Evolutionary conservation across 2,113 vertebrate species (phyloP).

Genomic region (Hiodon alosoides): DNA sequence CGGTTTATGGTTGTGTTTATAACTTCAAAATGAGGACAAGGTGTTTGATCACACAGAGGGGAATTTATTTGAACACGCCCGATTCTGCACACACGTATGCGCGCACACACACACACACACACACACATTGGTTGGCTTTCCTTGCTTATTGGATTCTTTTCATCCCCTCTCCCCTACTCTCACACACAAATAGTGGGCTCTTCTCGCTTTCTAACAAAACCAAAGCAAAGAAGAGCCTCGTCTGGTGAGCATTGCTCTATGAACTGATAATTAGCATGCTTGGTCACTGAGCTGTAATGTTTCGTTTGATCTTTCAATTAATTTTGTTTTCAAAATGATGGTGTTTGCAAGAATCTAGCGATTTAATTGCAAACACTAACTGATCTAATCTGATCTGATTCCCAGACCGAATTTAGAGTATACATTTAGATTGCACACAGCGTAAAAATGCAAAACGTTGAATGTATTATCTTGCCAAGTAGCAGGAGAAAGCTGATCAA

Average conservation of each 20-base stretch:
- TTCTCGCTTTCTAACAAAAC: conserved; percentile 18
- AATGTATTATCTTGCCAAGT: not conserved
- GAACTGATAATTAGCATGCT: not conserved
- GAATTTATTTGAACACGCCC: not conserved
- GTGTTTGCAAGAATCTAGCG: not conserved
- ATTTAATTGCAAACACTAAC: not conserved
- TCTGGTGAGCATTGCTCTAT: not conserved
- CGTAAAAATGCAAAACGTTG: not conserved
- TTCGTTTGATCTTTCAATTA: too few relatives aligned
- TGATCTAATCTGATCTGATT: not conserved
- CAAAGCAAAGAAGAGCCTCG: not conserved
- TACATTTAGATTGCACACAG: too few relatives aligned
- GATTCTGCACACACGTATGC: conserved; percentile 18
- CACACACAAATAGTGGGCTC: too few relatives aligned
- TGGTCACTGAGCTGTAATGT: too few relatives aligned
- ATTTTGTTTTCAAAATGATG: too few relatives aligned
- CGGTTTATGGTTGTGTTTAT: too few relatives aligned
- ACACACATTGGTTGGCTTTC: not conserved
- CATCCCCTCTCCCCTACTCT: too few relatives aligned
- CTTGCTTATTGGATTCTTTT: too few relatives aligned
- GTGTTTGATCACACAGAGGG: not conserved
- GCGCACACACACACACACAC: not conserved
- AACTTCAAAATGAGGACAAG: conserved; percentile 17
- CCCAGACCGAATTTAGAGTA: not conserved
- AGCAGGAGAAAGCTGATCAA: too few relatives aligned